A percentile compares a stretch with the other conserved stretches of the same genome.
Evolutionary conservation across 1,140 invertebrate species (phyloP).

Genomic region (Drosophila mojavensis): DNA sequence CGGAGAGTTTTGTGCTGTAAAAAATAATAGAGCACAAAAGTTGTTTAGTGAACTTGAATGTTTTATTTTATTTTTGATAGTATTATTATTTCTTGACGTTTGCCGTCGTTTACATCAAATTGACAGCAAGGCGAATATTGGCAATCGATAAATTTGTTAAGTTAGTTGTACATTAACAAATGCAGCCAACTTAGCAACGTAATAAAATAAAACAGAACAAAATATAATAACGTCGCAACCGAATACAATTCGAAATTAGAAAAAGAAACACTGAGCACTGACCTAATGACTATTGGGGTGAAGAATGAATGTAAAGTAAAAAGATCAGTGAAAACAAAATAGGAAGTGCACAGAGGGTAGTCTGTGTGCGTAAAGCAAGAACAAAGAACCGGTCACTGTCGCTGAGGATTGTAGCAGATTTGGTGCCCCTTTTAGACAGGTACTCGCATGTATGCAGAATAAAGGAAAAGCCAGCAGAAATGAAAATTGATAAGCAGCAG

Average conservation of each 20-base stretch:
- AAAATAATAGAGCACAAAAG: conserved; percentile 5
- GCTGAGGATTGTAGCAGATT: conserved; percentile 33
- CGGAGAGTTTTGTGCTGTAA: conserved; percentile 38
- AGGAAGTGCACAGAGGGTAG: conserved; percentile 27
- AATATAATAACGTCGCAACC: neutral
- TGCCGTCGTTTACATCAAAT: neutral
- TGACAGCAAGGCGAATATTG: neutral
- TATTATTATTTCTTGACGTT: neutral
- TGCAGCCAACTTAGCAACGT: conserved; percentile 4
- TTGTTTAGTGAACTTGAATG: neutral
- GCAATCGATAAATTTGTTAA: neutral
- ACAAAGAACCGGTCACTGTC: conserved; percentile 28
- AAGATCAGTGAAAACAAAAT: conserved; percentile 28
- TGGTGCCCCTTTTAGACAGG: conserved; percentile 45
- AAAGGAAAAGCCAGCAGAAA: conserved; percentile 21
- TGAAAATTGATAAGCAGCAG: conserved; percentile 34
- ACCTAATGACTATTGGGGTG: conserved; percentile 16
- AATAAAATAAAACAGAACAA: neutral
- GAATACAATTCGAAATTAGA: conserved; percentile 7
- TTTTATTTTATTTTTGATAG: neutral
- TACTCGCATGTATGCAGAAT: conserved; percentile 27
- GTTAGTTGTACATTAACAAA: conserved; percentile 5
- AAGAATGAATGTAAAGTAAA: conserved; percentile 5
- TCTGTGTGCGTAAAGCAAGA: conserved; percentile 1
- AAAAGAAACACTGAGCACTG: conserved; percentile 4